These are phyloP conservation scores for Xiphorhynchus elegans DNA, from an alignment of 2,113 vertebrate species.

Conservation along the genomic window DNA sequence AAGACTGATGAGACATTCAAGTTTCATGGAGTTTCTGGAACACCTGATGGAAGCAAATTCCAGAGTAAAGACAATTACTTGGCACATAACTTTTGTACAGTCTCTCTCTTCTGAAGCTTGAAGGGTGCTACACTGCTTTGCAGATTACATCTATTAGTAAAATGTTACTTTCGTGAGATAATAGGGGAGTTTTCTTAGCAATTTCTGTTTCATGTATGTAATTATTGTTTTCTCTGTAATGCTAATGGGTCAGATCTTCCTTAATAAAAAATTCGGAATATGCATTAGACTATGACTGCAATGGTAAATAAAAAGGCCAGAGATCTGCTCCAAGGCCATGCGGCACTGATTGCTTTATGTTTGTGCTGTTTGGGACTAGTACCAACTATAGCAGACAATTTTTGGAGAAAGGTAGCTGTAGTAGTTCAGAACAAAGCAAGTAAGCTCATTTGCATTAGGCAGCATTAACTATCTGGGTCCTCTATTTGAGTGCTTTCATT, in stretches of 20 bases:
- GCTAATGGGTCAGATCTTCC: neutral
- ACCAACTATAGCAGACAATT: neutral
- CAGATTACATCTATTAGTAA: neutral
- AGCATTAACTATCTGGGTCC: neutral
- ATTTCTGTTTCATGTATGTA: neutral
- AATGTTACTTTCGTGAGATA: neutral
- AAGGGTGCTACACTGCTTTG: neutral
- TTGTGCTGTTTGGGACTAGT: neutral
- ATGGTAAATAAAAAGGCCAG: neutral
- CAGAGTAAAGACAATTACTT: neutral
- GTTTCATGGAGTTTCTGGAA: neutral
- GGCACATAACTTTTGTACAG: neutral
- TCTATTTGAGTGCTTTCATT: neutral
- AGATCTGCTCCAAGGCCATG: neutral
- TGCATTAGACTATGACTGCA: neutral
- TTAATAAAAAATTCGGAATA: neutral
- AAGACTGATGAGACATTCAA: neutral
- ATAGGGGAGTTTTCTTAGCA: neutral
- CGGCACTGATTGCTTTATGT: neutral
- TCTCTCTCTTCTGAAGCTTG: neutral
- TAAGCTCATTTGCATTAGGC: fast-evolving
- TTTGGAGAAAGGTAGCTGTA: neutral
- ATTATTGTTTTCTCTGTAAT: neutral
- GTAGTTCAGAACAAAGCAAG: neutral
- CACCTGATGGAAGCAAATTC: neutral